Evolutionary conservation across 2,113 vertebrate genomes (phyloP).

Genomic region (Tor tambroides): DNA sequence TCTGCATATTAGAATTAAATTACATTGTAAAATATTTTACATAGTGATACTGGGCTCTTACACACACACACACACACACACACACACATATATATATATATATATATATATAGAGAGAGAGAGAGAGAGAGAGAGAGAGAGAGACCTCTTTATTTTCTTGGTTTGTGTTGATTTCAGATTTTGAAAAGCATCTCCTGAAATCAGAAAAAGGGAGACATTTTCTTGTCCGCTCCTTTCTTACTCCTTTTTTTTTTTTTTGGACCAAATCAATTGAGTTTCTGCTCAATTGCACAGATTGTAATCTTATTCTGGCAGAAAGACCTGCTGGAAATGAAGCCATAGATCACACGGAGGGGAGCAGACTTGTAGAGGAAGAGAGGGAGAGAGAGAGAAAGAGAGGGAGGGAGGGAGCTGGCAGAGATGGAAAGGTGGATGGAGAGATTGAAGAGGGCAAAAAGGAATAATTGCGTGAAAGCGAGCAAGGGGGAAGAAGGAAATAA

Average conservation of each 20-base stretch:
- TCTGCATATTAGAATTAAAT: not conserved
- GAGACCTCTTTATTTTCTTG: not conserved
- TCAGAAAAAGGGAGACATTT: slow-evolving; percentile 45
- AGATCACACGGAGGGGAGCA: slow-evolving; percentile 70
- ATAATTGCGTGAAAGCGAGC: slow-evolving; percentile 15
- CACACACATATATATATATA: not conserved
- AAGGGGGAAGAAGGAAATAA: slow-evolving; percentile 44
- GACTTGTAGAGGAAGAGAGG: slow-evolving; percentile 52
- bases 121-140: no score
- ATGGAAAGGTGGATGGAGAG: slow-evolving; percentile 48
- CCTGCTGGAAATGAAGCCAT: slow-evolving; percentile 77
- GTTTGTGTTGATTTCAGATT: not conserved
- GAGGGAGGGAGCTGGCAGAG: slow-evolving; percentile 55
- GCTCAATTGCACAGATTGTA: slow-evolving; percentile 74
- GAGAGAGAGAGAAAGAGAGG: slow-evolving; percentile 51
- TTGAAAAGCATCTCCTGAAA: slow-evolving; percentile 32
- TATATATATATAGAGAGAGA: not conserved
- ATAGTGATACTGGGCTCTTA: no score
- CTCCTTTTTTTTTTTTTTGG: slow-evolving; percentile 16
- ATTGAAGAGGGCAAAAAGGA: slow-evolving; percentile 42
- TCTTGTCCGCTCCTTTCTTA: slow-evolving; percentile 33
- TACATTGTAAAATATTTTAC: not conserved
- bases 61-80: no score
- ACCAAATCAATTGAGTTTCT: slow-evolving; percentile 68
- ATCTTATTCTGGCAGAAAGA: slow-evolving; percentile 69